phyloP scores from a whole-genome alignment of 2,797 vertebrate species.

The Macropus fuliginosus region DNA sequence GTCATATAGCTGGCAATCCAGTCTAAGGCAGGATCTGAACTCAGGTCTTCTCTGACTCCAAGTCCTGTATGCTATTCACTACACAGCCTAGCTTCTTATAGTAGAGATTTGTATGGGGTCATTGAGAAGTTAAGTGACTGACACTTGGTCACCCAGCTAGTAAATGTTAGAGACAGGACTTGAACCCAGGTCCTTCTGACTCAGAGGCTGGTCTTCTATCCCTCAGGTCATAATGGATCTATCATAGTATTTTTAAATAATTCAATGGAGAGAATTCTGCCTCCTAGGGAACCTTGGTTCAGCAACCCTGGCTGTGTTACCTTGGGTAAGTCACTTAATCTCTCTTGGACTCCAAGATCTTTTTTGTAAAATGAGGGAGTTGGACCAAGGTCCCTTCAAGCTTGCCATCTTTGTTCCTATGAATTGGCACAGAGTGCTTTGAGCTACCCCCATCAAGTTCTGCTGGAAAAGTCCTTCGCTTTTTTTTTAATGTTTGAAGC shows the following conservation, averaged over 20 bases:
- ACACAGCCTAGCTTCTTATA: neutral
- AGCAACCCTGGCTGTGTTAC: neutral
- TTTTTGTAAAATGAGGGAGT: neutral
- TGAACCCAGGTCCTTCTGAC: neutral
- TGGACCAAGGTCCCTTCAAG: neutral
- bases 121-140: neutral
- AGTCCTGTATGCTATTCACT: neutral
- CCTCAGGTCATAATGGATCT: neutral
- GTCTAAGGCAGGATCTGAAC: neutral
- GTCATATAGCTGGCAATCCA: constrained; percentile 40
- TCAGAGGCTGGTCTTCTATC: neutral
- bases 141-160: neutral
- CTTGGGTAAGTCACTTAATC: neutral
- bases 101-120: neutral
- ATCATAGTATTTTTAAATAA: neutral
- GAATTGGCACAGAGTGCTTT: constrained; percentile 40
- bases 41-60: neutral
- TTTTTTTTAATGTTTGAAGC: constrained; percentile 47
- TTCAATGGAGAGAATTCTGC: neutral
- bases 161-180: neutral
- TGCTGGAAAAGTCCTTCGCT: constrained; percentile 63
- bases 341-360: neutral
- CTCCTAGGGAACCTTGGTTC: neutral
- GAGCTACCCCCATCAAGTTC: constrained; percentile 57
- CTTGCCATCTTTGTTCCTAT: neutral